Evolutionary conservation across 2,888 invertebrate genomes (phyloP), one percentile per base, ranked within the genome.

Genomic region (Thecophora atra): DNA sequence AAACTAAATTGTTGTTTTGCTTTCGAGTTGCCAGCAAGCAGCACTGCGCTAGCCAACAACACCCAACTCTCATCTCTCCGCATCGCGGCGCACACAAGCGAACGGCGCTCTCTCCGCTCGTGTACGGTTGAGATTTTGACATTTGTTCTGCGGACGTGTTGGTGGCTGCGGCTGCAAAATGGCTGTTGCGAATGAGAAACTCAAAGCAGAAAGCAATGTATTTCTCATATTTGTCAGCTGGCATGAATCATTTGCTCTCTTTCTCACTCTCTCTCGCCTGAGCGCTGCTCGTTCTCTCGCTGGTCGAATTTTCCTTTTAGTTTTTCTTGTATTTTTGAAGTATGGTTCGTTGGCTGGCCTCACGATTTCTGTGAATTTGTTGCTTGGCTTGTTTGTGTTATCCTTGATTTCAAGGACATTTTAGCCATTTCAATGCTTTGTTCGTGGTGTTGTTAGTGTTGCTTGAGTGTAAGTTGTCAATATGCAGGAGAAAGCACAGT

Each of bases 1-100:
- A 77, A 78, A 78, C 78, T 78, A 78, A 78, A 78, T 75, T 73
- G 75, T 78, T 76, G 73, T 73, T 74, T 76, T 72, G 73, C 75
- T 65, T 60, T 75, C 72, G 73, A 74, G 76, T 74, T 72, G 74
- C 74, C 67, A 73, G 58, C 70, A 75, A 74, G 74, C 76, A 37
- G 21, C 24, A 72, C 70, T 71, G 28, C 72, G 58, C 24, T 26
- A 44, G 21, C 44, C 68, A 69, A 71, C 66, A 71, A 69, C 68
- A 72, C 47, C 62, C 42, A 65, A 26, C 28, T 51, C 51, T 54
- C 54, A 19, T 52, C 30, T 30, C 52, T 28, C 21, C 8, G 62
- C 28, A n/a, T n/a, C 52, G 19, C 19, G 2, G 15, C 42, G 56
- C 54, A 67, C 54, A 54, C 67, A 30, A 37, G 54, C 24, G 11